Evolutionary conservation across 2,797 vertebrate species (phyloP), one percentile per base, ranked within the genome.

Genomic region (Parotocinclus haroldoi): DNA sequence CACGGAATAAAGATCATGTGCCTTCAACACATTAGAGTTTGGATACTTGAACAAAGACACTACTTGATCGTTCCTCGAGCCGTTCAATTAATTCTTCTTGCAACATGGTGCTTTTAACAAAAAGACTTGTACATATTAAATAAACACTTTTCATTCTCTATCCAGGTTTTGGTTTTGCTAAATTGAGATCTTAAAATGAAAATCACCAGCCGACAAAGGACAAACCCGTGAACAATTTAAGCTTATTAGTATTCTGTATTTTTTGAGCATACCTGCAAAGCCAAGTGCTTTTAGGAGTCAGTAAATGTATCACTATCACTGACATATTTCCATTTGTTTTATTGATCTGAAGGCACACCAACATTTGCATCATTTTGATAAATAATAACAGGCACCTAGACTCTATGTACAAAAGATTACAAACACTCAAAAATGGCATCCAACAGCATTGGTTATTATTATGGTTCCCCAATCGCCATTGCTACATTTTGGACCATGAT

Each of bases 41-140:
- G 71, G 72, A 64, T 83, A 75, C 67, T 59, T 78, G 69, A 78
- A 56, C 78, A 78, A 82, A 82, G 79, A 77, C 78, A 81, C 73
- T 66, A 76, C 75, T 69, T 72, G 39, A 11, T 69, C 36, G 71
- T 65, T 69, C 58, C 61, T 74, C 81, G 69, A 82, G 80, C 48
- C 77, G 78, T 80, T 42, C 58, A 27, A 2, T 73, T 68, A 76
- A 64, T 79, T 73, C 73, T 78, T 72, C 79, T 76, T 73, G 74
- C 14, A 68, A 74, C 78, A 82, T 88, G 88, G 84, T 86, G 84
- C 86, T 78, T 55, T 45, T 50, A 53, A 52, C 45, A 66, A 74
- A 18, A 62, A 67, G 65, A 82, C 76, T 78, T 92, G 89, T 92
- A 91, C 88, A 91, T 91, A 92, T 81, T 84, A 83, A 92, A 91